Percentiles rank a stretch among this genome's conserved stretches.
Evolutionary conservation across 92 coral and sea anemone genomes (phyloP).

Genomic region (Palythoa grandis): DNA sequence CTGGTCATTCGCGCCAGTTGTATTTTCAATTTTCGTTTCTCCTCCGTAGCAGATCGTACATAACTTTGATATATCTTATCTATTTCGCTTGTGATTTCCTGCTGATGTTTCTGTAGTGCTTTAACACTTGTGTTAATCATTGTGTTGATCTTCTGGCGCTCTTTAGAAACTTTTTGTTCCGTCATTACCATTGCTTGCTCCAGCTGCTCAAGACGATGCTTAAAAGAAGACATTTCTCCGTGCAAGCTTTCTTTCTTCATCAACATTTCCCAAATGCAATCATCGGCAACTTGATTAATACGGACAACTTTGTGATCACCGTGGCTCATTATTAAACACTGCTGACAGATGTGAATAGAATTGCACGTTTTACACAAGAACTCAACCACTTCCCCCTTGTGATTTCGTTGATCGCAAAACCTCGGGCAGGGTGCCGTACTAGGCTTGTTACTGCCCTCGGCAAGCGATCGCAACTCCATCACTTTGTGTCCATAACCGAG

Average conservation of each 20-base stretch:
- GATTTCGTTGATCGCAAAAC: neutral
- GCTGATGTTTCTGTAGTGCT: conserved; percentile 22
- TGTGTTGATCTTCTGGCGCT: conserved; percentile 29
- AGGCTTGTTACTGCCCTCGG: neutral
- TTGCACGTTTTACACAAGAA: conserved; percentile 12
- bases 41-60: conserved; percentile 23
- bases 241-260: conserved; percentile 26
- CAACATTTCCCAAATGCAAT: conserved; percentile 24
- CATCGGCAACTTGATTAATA: conserved; percentile 5
- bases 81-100: conserved; percentile 25
- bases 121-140: conserved; percentile 16
- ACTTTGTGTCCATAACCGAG: conserved; percentile 18
- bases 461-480: neutral
- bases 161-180: conserved; percentile 34
- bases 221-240: conserved; percentile 11
- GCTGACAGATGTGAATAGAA: conserved; percentile 30
- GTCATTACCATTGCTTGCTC: conserved; percentile 30
- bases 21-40: conserved; percentile 29
- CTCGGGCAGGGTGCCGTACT: neutral
- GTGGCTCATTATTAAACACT: conserved; percentile 12
- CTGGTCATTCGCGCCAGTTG: conserved; percentile 33
- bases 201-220: conserved; percentile 26
- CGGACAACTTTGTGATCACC: conserved; percentile 21
- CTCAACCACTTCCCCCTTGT: conserved; percentile 11
- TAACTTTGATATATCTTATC: conserved; percentile 21